A percentile compares a stretch with the other conserved stretches of the same genome.
phyloP scores from a whole-genome alignment of 2,888 invertebrate species.

The Drosophila fungiperda region DNA sequence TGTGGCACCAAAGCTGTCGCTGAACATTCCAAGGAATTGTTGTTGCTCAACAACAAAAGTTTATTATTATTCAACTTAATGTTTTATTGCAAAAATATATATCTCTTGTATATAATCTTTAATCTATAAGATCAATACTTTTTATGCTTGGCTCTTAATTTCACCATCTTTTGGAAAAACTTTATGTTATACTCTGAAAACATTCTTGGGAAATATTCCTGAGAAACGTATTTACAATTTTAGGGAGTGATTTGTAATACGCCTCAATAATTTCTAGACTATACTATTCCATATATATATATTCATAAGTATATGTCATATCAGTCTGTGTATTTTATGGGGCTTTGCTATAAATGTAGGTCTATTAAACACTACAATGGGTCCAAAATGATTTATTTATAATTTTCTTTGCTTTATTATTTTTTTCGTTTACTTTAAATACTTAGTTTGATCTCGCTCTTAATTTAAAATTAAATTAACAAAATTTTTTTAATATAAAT shows the following conservation, averaged over 20 bases:
- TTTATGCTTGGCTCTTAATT: background rate
- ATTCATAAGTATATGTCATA: background rate
- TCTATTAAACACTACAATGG: background rate
- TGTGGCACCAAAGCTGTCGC: conserved; percentile 31
- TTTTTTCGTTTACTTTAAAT: background rate
- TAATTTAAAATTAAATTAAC: too few species aligned
- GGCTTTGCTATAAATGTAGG: background rate
- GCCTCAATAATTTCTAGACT: background rate
- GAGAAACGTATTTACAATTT: background rate
- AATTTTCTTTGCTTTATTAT: background rate
- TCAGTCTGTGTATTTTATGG: background rate
- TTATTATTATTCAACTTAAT: background rate
- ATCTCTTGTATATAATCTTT: background rate
- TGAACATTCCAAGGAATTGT: conserved; percentile 23
- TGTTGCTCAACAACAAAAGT: background rate
- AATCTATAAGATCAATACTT: background rate
- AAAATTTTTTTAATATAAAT: too few species aligned
- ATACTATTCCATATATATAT: background rate
- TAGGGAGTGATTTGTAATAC: background rate
- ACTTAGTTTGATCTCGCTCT: background rate
- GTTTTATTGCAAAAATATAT: background rate
- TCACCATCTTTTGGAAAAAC: background rate
- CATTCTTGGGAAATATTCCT: background rate
- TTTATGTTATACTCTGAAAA: background rate
- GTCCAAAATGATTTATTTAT: background rate